A percentile compares a stretch with the other conserved stretches of the same genome.
Conservation (phyloP, 1,140 invertebrate species). For the Chelonus insularis region DNA sequence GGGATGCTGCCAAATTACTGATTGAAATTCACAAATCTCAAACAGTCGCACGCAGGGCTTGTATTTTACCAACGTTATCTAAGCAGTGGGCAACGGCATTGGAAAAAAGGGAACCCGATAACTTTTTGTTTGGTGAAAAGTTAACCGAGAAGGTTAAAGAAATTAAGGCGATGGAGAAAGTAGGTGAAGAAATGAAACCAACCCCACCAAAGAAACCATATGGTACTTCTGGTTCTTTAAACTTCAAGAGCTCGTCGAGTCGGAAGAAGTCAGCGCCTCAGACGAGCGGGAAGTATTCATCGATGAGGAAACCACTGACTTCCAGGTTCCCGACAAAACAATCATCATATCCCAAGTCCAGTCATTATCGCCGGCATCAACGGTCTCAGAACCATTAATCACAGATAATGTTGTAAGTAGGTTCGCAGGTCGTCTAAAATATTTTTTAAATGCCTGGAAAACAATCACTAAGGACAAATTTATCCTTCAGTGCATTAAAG, state of each 20-base stretch:
- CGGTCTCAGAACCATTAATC: neutral
- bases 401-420: conserved; percentile 4
- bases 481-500: conserved; percentile 14
- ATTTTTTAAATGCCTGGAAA: conserved; percentile 17
- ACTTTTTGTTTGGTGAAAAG: conserved; percentile 33
- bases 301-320: neutral
- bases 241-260: neutral
- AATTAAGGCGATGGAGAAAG: conserved; percentile 10
- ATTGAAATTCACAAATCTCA: neutral
- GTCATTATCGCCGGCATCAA: neutral
- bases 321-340: conserved; percentile 13
- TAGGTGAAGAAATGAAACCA: conserved; percentile 12
- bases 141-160: conserved; percentile 21
- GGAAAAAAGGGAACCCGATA: conserved; percentile 34
- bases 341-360: neutral
- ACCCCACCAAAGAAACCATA: neutral
- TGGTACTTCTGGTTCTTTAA: neutral
- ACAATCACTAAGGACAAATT: conserved; percentile 7
- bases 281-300: neutral
- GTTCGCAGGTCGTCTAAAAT: conserved; percentile 20
- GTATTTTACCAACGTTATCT: conserved; percentile 12
- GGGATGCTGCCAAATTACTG: neutral
- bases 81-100: conserved; percentile 30
- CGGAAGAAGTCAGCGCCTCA: neutral
- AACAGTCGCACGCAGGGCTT: too few species aligned